Conservation (phyloP, 2,888 invertebrate genomes). For the Entomobrya proxima region DNA sequence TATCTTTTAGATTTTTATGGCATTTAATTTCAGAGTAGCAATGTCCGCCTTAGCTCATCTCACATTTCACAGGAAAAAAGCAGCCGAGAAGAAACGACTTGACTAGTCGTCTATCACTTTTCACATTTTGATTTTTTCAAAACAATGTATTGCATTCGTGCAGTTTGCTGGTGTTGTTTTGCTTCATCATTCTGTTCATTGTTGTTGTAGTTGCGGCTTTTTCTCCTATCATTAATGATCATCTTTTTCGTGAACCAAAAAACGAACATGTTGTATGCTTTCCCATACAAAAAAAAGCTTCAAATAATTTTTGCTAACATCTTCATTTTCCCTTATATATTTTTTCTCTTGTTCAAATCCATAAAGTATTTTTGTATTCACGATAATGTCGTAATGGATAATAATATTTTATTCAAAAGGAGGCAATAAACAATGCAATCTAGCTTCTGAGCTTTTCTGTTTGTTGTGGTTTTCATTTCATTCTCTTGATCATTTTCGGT, state of each 20-base stretch:
- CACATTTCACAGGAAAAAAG: slow-evolving; percentile 15
- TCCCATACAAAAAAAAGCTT: not conserved
- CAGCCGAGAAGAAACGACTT: not conserved
- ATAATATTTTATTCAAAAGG: slow-evolving; percentile 45
- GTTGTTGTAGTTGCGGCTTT: slow-evolving; percentile 19
- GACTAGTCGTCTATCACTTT: slow-evolving; percentile 39
- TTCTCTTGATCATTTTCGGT: not conserved
- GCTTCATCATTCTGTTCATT: not conserved
- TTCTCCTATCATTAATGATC: slow-evolving; percentile 11
- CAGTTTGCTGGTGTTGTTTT: not conserved
- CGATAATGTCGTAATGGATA: not conserved
- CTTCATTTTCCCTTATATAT: slow-evolving; percentile 39
- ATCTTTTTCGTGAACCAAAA: not conserved
- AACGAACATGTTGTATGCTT: not conserved
- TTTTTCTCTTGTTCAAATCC: not conserved
- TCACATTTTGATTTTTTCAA: slow-evolving; percentile 10
- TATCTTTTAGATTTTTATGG: slow-evolving; percentile 67
- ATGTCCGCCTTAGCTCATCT: slow-evolving; percentile 49
- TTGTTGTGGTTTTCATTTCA: slow-evolving; percentile 41
- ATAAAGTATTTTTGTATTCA: not conserved
- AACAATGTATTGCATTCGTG: not conserved
- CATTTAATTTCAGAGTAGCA: slow-evolving; percentile 70
- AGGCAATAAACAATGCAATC: slow-evolving; percentile 35
- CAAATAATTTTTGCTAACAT: slow-evolving; percentile 49
- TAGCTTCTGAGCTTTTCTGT: slow-evolving; percentile 48